phyloP scores from a whole-genome alignment of 2,797 vertebrate species.

The Pantherophis vulpinus region DNA sequence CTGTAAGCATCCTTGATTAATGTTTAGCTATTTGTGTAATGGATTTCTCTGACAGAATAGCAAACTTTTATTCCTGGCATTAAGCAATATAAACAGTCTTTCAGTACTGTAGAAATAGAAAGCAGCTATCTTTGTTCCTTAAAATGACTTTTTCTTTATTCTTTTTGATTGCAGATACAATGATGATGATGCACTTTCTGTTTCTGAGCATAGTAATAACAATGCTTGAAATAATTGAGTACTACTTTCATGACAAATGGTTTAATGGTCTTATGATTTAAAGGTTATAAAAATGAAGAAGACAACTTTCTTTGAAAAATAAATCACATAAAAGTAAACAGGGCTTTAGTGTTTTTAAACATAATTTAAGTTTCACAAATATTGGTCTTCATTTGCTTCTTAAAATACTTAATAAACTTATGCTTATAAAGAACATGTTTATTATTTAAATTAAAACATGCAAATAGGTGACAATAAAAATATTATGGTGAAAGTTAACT shows the following conservation, averaged over 20 bases:
- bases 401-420: background rate
- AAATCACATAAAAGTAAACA: background rate
- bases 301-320: slow-evolving; percentile 1
- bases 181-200: background rate
- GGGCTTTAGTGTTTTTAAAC: background rate
- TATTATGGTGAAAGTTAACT: background rate
- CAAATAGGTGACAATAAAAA: background rate
- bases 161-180: background rate
- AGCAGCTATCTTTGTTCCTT: background rate
- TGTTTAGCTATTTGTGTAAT: background rate
- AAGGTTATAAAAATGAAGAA: background rate
- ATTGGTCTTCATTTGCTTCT: background rate
- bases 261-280: background rate
- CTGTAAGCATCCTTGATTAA: background rate
- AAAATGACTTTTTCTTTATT: background rate
- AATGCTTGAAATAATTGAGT: slow-evolving; percentile 39
- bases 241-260: slow-evolving; percentile 28
- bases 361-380: background rate
- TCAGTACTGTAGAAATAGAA: slow-evolving; percentile 8
- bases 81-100: background rate
- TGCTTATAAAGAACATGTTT: background rate
- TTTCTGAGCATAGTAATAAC: background rate
- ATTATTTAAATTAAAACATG: background rate
- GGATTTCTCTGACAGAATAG: slow-evolving; percentile 7
- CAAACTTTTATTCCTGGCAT: background rate